These are phyloP conservation scores for Polia nebulosa DNA, from an alignment of 2,888 invertebrate species.

Conservation along the genomic window DNA sequence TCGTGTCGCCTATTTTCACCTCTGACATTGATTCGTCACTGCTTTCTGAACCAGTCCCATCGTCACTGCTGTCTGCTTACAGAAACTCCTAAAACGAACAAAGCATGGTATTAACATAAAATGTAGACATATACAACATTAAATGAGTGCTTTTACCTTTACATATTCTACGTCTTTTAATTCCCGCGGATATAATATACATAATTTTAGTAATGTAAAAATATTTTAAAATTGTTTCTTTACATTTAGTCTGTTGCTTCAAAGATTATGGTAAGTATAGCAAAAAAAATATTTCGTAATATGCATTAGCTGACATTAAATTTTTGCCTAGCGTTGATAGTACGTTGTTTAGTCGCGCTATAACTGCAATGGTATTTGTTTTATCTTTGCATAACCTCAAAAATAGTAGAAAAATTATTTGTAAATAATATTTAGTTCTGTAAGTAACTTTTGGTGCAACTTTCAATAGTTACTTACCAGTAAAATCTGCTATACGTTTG, in stretches of 20 bases:
- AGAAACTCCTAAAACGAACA: conserved; percentile 5
- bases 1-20: not conserved
- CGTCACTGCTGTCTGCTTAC: conserved; percentile 13
- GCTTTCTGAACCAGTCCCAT: not conserved
- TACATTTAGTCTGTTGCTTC: too few species aligned
- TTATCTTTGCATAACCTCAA: too few species aligned
- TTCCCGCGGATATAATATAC: not conserved
- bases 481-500: not conserved
- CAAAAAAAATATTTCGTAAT: too few species aligned
- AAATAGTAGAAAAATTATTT: not conserved
- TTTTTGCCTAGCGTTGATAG: too few species aligned
- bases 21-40: conserved; percentile 8
- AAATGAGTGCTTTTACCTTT: too few species aligned
- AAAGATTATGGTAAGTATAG: too few species aligned
- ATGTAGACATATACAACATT: too few species aligned
- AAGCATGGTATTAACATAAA: not conserved
- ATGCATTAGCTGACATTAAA: too few species aligned
- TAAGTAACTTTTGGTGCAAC: not conserved
- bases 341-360: too few species aligned
- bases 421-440: not conserved
- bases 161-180: not conserved
- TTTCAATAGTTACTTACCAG: conserved; percentile 8
- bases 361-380: too few species aligned
- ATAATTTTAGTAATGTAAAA: too few species aligned
- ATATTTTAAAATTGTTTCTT: not conserved